Base-by-base conservation (phyloP, 2,113 vertebrate species). In the Otocyon megalotis region DNA sequence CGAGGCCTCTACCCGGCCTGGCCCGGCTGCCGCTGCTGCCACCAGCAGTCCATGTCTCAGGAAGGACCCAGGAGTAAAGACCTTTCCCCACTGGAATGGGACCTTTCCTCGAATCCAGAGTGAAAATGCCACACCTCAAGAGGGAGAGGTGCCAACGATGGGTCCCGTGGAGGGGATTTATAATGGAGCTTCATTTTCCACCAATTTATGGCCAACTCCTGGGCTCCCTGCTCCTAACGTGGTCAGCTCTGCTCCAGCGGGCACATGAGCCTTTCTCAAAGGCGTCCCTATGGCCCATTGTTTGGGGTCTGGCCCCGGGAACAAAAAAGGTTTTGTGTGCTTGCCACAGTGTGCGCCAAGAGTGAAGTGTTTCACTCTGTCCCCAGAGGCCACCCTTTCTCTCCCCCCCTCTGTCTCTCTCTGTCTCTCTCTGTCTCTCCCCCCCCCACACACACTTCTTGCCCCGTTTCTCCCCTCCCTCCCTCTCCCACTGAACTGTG, bases 241-340 rank as follows among this genome's bases (percentile, higher is more conserved):
- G 30, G 87, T 80, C 97, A 93, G 87, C 88, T 96, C 95, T 92
- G 94, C 96, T 95, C 72, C 94, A 85, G 94, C 90, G 85, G 94
- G 88, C 96, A 77, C 37, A 2, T 88, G 65, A 96, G n/a, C 0
- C 0, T 13, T 54, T 81, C 84, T 94, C 96, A 96, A 96, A 96
- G 96, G 93, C 12, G 0, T 72, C 83, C 92, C 96, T 0, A 0
- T 0, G 12, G 93, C 76, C 92, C 2, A 26, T 94, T 97, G 94
- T 96, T 80, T 85, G 3, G 83, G 79, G 87, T 54, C 96, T 98
- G 96, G 88, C 96, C 94, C 97, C 58, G 72, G 72, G 76, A 90
- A 96, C 91, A 98, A 94, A 97, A 94, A 84, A n/a, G 54, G 37
- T 76, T 98, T 97, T 98, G 60, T 96, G 19, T 83, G 81, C 28